A percentile compares a stretch with the other conserved stretches of the same genome.
phyloP scores from a whole-genome alignment of 1,140 invertebrate genomes.

The Trichomalopsis sarcophagae region DNA sequence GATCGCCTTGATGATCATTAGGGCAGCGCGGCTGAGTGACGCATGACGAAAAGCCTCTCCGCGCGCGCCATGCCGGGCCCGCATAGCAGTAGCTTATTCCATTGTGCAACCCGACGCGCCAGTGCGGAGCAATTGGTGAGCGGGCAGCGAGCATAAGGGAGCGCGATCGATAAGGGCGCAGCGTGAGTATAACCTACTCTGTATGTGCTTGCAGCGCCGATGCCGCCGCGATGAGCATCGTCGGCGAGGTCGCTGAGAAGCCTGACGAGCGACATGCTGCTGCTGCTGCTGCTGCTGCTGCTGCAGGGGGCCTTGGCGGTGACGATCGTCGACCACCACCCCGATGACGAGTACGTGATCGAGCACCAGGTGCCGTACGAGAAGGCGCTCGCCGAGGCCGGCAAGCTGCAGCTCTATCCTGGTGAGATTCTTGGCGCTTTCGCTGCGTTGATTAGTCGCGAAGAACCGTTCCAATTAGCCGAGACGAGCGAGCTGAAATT shows the following conservation, averaged over 20 bases:
- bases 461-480: background rate
- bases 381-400: conserved; percentile 66
- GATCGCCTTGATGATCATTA: conserved; percentile 23
- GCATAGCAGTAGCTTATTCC: too few species aligned
- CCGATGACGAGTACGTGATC: conserved; percentile 65
- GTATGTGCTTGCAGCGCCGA: too few species aligned
- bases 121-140: too few species aligned
- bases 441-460: too few species aligned
- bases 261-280: conserved; percentile 4
- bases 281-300: background rate
- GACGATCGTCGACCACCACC: conserved; percentile 66
- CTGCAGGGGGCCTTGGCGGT: conserved; percentile 52
- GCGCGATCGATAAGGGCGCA: too few species aligned
- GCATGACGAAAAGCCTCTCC: too few species aligned
- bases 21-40: background rate
- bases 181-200: too few species aligned
- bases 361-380: conserved; percentile 67
- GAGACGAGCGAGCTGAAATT: too few species aligned
- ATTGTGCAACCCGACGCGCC: too few species aligned
- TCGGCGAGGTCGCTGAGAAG: background rate
- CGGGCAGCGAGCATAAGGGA: too few species aligned
- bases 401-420: conserved; percentile 63
- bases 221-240: background rate
- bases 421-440: conserved; percentile 58
- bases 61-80: too few species aligned